Evolutionary conservation across 2,113 vertebrate species (phyloP).

Genomic region (Psephotus haematonotus): DNA sequence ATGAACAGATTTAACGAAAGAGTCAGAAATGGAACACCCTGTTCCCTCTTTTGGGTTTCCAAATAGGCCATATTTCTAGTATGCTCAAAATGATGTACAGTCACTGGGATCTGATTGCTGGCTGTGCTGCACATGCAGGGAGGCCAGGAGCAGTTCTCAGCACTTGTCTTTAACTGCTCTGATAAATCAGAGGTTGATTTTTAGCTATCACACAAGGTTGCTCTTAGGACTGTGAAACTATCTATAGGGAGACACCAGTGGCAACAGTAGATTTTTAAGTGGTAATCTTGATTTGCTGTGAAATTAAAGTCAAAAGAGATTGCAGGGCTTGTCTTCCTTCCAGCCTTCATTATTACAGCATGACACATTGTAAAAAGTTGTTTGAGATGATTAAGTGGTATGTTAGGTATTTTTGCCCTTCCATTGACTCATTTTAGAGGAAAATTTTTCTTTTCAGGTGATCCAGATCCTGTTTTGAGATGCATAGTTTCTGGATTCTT

Average conservation of each 20-base stretch:
- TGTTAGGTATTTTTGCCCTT: background rate
- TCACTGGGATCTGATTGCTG: background rate
- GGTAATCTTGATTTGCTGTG: background rate
- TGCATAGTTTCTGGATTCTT: conserved; percentile 98
- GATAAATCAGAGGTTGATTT: background rate
- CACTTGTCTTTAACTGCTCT: background rate
- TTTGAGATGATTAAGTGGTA: background rate
- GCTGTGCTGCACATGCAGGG: background rate
- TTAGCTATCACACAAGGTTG: background rate
- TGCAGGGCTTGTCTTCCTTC: background rate
- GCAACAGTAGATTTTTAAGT: background rate
- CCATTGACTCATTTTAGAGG: background rate
- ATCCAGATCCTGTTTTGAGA: conserved; percentile 92
- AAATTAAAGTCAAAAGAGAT: background rate
- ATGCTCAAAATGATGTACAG: background rate
- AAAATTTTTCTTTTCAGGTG: conserved; percentile 76
- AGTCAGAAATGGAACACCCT: background rate
- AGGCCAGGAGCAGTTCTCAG: background rate
- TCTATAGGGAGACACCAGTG: background rate
- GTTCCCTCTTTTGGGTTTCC: background rate
- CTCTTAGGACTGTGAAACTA: background rate
- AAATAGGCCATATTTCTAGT: background rate
- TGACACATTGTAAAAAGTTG: background rate
- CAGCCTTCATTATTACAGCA: background rate
- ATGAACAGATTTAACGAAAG: background rate